Conservation (phyloP, 2,797 vertebrate species). For the Sebastes cheni region DNA sequence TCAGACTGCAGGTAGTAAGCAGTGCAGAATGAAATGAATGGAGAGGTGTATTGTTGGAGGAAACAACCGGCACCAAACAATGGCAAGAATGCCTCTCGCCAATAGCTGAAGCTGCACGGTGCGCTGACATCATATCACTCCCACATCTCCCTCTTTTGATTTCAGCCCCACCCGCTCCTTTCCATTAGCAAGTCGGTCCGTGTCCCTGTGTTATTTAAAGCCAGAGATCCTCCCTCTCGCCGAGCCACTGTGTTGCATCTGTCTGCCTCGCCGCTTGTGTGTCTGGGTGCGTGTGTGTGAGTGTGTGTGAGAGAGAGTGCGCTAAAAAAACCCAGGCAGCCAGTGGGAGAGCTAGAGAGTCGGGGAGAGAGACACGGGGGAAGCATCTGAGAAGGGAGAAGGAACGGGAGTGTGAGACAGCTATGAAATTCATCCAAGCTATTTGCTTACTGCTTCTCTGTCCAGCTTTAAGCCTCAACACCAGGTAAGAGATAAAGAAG, state of each 20-base stretch:
- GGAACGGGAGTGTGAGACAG: slow-evolving; percentile 80
- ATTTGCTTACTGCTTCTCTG: slow-evolving; percentile 83
- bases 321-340: slow-evolving; percentile 73
- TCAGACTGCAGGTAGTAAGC: slow-evolving; percentile 35
- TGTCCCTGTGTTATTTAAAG: slow-evolving; percentile 84
- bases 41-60: slow-evolving; percentile 40
- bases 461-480: slow-evolving; percentile 83
- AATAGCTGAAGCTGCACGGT: slow-evolving; percentile 68
- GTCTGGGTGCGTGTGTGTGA: slow-evolving; percentile 47
- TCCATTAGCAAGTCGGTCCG: slow-evolving; percentile 78
- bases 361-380: slow-evolving; percentile 67
- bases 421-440: slow-evolving; percentile 86
- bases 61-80: slow-evolving; percentile 48
- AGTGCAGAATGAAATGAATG: slow-evolving; percentile 48
- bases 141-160: slow-evolving; percentile 68
- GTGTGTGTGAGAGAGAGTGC: slow-evolving; percentile 58
- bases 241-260: slow-evolving; percentile 79
- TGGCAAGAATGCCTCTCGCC: slow-evolving; percentile 46
- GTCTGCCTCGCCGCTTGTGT: slow-evolving; percentile 74
- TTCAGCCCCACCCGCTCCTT: slow-evolving; percentile 76
- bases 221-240: slow-evolving; percentile 76
- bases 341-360: slow-evolving; percentile 76
- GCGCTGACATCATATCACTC: slow-evolving; percentile 83
- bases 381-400: slow-evolving; percentile 70
- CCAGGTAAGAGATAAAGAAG: slow-evolving; percentile 75